phyloP scores from a whole-genome alignment of 2,888 invertebrate species.

The Pegoplata infirma region DNA sequence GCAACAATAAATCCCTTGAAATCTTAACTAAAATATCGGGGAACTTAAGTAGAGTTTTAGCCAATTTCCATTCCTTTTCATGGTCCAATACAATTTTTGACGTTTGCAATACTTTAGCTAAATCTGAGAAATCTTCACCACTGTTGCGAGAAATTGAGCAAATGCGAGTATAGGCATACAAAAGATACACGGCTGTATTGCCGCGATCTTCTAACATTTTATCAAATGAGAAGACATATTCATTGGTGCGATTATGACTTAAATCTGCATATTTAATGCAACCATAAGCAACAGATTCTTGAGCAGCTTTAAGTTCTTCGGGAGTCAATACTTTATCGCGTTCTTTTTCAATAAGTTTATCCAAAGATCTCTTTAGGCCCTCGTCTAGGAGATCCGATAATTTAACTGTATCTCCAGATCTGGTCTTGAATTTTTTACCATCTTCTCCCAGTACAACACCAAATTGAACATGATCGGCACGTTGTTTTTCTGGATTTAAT shows the following conservation, averaged over 20 bases:
- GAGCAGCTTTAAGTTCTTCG: slow-evolving; percentile 89
- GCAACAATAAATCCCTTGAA: slow-evolving; percentile 88
- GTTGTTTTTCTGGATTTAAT: slow-evolving; percentile 81
- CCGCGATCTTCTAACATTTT: slow-evolving; percentile 99
- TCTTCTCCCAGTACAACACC: slow-evolving; percentile 99
- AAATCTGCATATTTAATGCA: slow-evolving; percentile 99
- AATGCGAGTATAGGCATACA: slow-evolving; percentile 97
- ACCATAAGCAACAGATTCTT: slow-evolving; percentile 96
- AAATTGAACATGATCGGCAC: slow-evolving; percentile 95
- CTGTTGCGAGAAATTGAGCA: slow-evolving; percentile 89
- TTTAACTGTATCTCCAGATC: slow-evolving; percentile 96
- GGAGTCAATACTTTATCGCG: slow-evolving; percentile 89
- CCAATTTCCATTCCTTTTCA: slow-evolving; percentile 96
- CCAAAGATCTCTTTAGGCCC: slow-evolving; percentile 88
- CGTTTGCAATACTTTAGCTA: slow-evolving; percentile 81
- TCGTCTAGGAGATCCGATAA: slow-evolving; percentile 93
- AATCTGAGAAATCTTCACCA: slow-evolving; percentile 80
- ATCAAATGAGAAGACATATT: slow-evolving; percentile 98
- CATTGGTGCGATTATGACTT: slow-evolving; percentile 93
- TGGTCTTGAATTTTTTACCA: slow-evolving; percentile 98
- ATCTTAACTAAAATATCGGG: slow-evolving; percentile 92
- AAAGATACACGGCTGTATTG: slow-evolving; percentile 97
- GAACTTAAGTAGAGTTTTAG: slow-evolving; percentile 90
- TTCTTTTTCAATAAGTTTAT: slow-evolving; percentile 92
- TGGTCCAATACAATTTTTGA: slow-evolving; percentile 86